These are phyloP conservation scores for Sorex maritimensis DNA, from an alignment of 2,797 vertebrate genomes.

Conservation along the genomic window DNA sequence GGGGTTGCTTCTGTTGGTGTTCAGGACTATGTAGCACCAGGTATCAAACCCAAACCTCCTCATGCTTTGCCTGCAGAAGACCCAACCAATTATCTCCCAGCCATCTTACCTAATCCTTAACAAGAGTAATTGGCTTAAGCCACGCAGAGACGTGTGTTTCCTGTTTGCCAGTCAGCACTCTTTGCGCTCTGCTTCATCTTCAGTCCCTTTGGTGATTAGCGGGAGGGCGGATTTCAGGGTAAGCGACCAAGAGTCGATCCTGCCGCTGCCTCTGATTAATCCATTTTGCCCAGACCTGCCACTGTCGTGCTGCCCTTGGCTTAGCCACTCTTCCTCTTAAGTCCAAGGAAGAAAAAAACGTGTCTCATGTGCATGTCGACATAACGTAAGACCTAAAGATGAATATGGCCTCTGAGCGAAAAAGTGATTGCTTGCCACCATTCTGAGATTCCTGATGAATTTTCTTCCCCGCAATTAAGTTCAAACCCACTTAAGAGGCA, in stretches of 20 bases:
- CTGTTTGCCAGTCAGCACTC: background rate
- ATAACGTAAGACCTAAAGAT: background rate
- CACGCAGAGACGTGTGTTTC: background rate
- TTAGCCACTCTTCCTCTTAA: background rate
- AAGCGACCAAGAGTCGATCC: background rate
- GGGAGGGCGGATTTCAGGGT: slow-evolving; percentile 4
- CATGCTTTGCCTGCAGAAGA: no score
- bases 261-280: background rate
- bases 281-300: slow-evolving; percentile 22
- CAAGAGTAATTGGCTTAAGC: background rate
- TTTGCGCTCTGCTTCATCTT: slow-evolving; percentile 2
- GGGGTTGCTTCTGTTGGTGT: no score
- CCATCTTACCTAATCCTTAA: no score
- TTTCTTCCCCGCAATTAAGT: background rate
- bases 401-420: slow-evolving; percentile 4
- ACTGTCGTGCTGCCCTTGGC: background rate
- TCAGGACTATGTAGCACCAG: no score
- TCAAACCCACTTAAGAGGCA: background rate
- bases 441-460: background rate
- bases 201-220: background rate
- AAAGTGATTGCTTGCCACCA: background rate
- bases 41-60: no score
- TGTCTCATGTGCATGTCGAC: background rate
- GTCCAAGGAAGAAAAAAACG: slow-evolving; percentile 14
- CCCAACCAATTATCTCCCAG: no score